phyloP scores from a whole-genome alignment of 2,113 vertebrate genomes.

The Heterochromis multidens region DNA sequence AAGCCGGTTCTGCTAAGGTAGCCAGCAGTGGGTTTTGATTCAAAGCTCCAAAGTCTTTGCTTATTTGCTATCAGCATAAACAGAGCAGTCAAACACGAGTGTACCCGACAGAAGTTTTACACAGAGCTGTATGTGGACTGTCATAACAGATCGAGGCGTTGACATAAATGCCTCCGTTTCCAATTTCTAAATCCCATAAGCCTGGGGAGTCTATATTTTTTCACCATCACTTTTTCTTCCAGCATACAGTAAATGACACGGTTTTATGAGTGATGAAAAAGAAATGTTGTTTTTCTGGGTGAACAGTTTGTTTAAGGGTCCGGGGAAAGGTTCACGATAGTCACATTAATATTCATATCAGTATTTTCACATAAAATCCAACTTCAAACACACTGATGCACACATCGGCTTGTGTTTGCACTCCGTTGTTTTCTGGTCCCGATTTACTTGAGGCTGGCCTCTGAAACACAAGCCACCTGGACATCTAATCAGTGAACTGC shows the following conservation, averaged over 20 bases:
- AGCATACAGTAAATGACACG: background rate
- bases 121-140: background rate
- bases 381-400: background rate
- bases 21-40: constrained; percentile 37
- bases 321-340: background rate
- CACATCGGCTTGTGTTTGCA: background rate
- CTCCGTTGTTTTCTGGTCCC: background rate
- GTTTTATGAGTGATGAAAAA: constrained; percentile 7
- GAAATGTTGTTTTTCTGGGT: background rate
- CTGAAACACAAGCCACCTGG: background rate
- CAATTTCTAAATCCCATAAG: background rate
- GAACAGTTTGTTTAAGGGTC: background rate
- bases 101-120: background rate
- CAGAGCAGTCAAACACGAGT: background rate
- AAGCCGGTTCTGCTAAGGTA: constrained; percentile 21
- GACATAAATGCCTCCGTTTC: background rate
- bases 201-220: background rate
- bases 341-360: background rate
- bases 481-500: background rate
- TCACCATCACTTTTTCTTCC: background rate
- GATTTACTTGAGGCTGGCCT: background rate
- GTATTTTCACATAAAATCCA: background rate
- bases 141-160: background rate
- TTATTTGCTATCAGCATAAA: constrained; percentile 37
- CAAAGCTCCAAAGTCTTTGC: constrained; percentile 9